Evolutionary conservation across 1,140 invertebrate species (phyloP), one percentile per base, ranked within the genome.

Genomic region (Caenorhabditis tropicalis): DNA sequence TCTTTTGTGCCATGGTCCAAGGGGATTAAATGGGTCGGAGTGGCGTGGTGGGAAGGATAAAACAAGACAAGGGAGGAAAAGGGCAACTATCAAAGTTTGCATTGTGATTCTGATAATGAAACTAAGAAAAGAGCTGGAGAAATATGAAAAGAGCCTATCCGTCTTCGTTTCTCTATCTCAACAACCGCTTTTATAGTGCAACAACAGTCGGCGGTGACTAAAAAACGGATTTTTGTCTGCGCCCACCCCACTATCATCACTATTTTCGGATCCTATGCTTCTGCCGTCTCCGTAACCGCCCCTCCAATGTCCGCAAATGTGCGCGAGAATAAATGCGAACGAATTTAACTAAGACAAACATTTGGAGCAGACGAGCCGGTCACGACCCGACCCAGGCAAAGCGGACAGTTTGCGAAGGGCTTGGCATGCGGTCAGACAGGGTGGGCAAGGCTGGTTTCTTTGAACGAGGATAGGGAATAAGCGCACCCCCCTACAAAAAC

Each of bases 11-110:
- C 89, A 90, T n/a, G 83, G 60, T 27, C 89, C 89, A 12, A 90
- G 74, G 10, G 89, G 89, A 70, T 87, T 90, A 46, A 89, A 90
- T 19, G 89, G 89, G 83, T 90, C 89, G 5, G 86, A 82, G 39
- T 83, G 53, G 15, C 79, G 84, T 51, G 80, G 84, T 65, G 84
- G 84, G 85, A 74, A 85, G 5, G 80, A 56, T 5, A 79, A 31
- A 49, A 70, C 48, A 12, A 82, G 31, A 49, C 39, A 43, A 46
- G 84, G 84, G 29, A 85, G 46, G 43, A 46, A 46, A 53, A 85
- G 12, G n/a, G 83, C 31, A 49, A 70, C 43, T 24, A 85, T 27
- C 24, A 58, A 46, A 43, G 36, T 53, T 36, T 58, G 51, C 53
- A 56, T 82, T 16, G n/a, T 43, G 29, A 74, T 39, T n/a, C n/a